phyloP scores from a whole-genome alignment of 1,140 invertebrate genomes.

The Leptinotarsa defecta region DNA sequence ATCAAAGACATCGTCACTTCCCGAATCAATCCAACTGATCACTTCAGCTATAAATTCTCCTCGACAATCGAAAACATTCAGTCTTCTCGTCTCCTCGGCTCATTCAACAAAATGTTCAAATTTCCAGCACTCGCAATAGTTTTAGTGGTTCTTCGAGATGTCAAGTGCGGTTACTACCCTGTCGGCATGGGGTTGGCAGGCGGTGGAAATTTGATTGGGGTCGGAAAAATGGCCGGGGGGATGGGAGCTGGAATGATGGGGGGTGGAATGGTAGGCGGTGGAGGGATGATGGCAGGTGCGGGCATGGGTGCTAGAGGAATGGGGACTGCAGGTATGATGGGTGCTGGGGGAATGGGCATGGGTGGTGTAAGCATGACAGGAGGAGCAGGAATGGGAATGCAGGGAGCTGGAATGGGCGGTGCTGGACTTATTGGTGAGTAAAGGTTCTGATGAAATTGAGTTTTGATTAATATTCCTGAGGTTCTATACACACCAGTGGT shows the following conservation, averaged over 20 bases:
- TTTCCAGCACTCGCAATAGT: neutral
- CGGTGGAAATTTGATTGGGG: constrained; percentile 31
- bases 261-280: constrained; percentile 22
- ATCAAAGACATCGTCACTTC: neutral
- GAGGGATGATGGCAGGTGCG: constrained; percentile 41
- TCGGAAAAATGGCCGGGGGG: constrained; percentile 37
- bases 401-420: constrained; percentile 15
- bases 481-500: neutral
- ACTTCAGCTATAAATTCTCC: neutral
- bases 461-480: neutral
- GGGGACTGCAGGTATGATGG: constrained; percentile 30
- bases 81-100: neutral
- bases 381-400: constrained; percentile 3
- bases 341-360: constrained; percentile 26
- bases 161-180: constrained; percentile 51
- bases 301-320: constrained; percentile 10
- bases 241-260: constrained; percentile 27
- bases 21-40: neutral
- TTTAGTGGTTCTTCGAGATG: constrained; percentile 17
- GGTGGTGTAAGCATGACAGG: constrained; percentile 15
- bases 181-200: constrained; percentile 37
- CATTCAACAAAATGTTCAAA: neutral
- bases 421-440: constrained; percentile 22
- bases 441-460: constrained; percentile 10
- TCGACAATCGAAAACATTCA: neutral